These are phyloP conservation scores for Pogonomyrmex californicus DNA, from an alignment of 1,140 invertebrate species.

Conservation along the genomic window DNA sequence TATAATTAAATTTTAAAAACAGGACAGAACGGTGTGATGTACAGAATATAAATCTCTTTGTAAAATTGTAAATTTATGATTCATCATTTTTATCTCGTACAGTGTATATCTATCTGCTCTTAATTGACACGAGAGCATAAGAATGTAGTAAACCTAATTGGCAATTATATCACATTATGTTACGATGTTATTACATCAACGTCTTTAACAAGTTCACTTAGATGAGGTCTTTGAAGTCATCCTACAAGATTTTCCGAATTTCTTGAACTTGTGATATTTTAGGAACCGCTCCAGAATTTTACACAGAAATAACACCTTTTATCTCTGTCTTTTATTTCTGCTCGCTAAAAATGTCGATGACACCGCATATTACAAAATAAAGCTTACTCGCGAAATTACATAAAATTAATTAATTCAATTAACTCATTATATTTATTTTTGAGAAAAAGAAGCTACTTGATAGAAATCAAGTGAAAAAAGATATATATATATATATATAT, in stretches of 20 bases:
- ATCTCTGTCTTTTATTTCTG: not conserved
- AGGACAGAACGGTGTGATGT: too few species aligned
- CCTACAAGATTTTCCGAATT: slow-evolving; percentile 7
- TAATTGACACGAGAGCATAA: not conserved
- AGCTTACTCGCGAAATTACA: too few species aligned
- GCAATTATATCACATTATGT: not conserved
- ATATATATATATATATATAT: too few species aligned
- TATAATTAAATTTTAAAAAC: not conserved
- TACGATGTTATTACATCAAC: not conserved
- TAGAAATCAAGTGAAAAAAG: too few species aligned
- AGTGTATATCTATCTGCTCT: not conserved
- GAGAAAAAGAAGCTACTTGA: not conserved
- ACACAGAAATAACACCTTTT: not conserved
- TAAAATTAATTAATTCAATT: slow-evolving; percentile 38
- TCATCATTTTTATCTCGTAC: not conserved
- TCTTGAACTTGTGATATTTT: slow-evolving; percentile 12
- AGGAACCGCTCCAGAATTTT: slow-evolving; percentile 2
- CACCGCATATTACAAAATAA: not conserved
- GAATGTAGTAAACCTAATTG: not conserved
- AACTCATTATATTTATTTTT: slow-evolving; percentile 7
- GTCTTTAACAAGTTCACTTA: slow-evolving; percentile 18
- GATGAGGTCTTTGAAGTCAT: slow-evolving; percentile 16
- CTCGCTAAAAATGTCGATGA: not conserved
- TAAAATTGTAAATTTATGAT: slow-evolving; percentile 14
- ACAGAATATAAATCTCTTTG: not conserved